These are phyloP conservation scores for Dermatemys mawii DNA, from an alignment of 2,113 vertebrate genomes.

Conservation along the genomic window DNA sequence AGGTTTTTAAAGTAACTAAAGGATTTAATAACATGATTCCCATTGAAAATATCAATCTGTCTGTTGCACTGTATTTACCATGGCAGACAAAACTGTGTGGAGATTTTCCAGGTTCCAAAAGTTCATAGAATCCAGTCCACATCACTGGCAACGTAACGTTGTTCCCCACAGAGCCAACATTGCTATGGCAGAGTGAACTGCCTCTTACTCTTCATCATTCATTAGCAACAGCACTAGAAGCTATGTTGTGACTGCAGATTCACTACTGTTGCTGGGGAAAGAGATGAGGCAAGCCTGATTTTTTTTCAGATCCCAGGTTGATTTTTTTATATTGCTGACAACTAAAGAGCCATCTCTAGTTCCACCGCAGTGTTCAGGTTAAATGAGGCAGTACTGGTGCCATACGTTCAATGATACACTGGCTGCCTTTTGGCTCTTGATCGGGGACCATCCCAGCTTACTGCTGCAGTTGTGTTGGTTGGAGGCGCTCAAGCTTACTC, in stretches of 20 bases:
- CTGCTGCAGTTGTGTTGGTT: not conserved
- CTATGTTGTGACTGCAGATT: not conserved
- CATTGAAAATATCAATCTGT: not conserved
- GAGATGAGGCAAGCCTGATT: not conserved
- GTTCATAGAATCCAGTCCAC: not conserved
- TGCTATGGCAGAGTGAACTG: not conserved
- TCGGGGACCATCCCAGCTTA: not conserved
- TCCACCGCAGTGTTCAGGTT: too few relatives aligned
- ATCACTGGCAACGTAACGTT: not conserved
- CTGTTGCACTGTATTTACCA: not conserved
- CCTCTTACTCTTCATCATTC: not conserved
- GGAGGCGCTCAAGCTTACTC: not conserved
- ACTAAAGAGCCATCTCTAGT: not conserved
- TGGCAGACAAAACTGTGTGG: not conserved
- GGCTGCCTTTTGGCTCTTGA: not conserved
- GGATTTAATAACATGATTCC: not conserved
- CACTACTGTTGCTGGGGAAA: not conserved
- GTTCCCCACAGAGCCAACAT: not conserved
- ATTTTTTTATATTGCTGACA: not conserved
- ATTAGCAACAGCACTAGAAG: not conserved
- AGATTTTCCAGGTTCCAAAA: not conserved
- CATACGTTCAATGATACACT: not conserved
- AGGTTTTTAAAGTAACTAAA: not conserved
- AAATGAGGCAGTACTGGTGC: not conserved
- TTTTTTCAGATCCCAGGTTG: not conserved